These are phyloP conservation scores for Psilopogon haemacephalus DNA, from an alignment of 2,113 vertebrate species.

Conservation along the genomic window DNA sequence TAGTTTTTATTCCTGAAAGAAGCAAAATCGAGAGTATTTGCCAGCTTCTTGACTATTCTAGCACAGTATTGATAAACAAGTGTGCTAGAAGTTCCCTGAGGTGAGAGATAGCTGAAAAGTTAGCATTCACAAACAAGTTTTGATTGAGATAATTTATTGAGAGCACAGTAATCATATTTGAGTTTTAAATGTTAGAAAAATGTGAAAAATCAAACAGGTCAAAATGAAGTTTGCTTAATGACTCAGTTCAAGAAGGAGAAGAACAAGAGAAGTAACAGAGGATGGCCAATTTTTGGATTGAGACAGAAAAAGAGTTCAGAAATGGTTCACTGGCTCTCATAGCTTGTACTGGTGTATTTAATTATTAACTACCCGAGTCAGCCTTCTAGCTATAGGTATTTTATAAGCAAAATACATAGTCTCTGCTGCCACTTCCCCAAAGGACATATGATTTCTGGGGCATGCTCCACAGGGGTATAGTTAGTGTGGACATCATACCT, in stretches of 20 bases:
- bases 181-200: neutral
- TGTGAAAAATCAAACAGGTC: neutral
- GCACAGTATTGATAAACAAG: neutral
- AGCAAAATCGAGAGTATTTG: neutral
- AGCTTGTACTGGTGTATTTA: neutral
- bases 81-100: neutral
- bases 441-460: neutral
- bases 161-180: neutral
- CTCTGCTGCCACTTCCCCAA: neutral
- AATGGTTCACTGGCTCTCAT: neutral
- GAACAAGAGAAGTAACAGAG: neutral
- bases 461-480: neutral
- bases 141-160: neutral
- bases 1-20: neutral
- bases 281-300: neutral
- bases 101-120: neutral
- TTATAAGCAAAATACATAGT: neutral
- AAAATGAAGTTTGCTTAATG: neutral
- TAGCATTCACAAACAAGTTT: neutral
- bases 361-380: neutral
- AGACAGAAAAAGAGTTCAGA: neutral
- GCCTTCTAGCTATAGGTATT: neutral
- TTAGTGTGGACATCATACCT: neutral
- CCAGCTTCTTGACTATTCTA: neutral
- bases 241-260: neutral